phyloP scores from a whole-genome alignment of 2,113 vertebrate species.

The Danio rerio region GRCz12tu NC_133185.1:16567501-16568000 shows the following conservation, averaged over 20 bases:
- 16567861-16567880: slow-evolving; percentile 49
- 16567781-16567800: background rate
- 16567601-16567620: background rate
- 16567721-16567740: slow-evolving; percentile 27
- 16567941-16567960: slow-evolving; percentile 9
- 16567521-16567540: too few species aligned
- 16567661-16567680: slow-evolving; percentile 21
- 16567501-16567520: too few species aligned
- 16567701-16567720: background rate
- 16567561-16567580: background rate
- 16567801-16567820: slow-evolving; percentile 1
- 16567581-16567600: background rate
- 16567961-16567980: background rate
- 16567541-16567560: too few species aligned
- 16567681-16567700: slow-evolving; percentile 28
- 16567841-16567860: slow-evolving; percentile 26
- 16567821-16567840: slow-evolving; percentile 17
- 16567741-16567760: slow-evolving; percentile 6
- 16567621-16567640: background rate
- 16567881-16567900: slow-evolving; percentile 54
- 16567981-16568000: background rate
- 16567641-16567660: background rate
- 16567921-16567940: slow-evolving; percentile 35
- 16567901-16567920: slow-evolving; percentile 50
- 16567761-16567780: slow-evolving; percentile 36